These are phyloP conservation scores for Yponomeuta plumbellus DNA, from an alignment of 2,888 invertebrate species.

Conservation along the genomic window DNA sequence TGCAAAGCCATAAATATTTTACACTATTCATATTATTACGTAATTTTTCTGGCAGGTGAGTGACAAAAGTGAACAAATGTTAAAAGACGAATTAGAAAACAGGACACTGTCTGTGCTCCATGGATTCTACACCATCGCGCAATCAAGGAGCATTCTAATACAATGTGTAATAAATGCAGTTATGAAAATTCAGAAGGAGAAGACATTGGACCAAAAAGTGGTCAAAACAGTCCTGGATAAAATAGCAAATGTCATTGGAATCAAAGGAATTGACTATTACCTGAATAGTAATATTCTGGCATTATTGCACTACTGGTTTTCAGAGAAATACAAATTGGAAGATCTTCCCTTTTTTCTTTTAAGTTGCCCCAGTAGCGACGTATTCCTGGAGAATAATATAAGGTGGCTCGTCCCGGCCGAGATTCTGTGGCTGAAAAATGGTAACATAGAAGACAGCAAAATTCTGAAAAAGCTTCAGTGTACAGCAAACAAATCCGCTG, in stretches of 20 bases:
- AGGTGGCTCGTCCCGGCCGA: conserved; percentile 66
- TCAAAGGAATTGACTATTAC: conserved; percentile 43
- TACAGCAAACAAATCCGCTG: conserved; percentile 31
- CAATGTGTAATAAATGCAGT: conserved; percentile 72
- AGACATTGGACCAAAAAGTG: conserved; percentile 57
- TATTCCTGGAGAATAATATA: conserved; percentile 60
- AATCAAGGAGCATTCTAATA: conserved; percentile 65
- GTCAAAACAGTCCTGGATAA: conserved; percentile 62
- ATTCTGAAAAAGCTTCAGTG: conserved; percentile 36
- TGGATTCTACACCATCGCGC: conserved; percentile 69
- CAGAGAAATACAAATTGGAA: conserved; percentile 44
- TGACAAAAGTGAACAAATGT: conserved; percentile 49
- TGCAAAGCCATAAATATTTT: conserved; percentile 20
- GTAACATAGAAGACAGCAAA: conserved; percentile 42
- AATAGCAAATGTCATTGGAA: conserved; percentile 41
- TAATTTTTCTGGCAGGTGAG: conserved; percentile 21
- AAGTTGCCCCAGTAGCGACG: conserved; percentile 43
- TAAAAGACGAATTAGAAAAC: conserved; percentile 76
- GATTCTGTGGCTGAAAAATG: conserved; percentile 52
- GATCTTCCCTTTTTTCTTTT: conserved; percentile 62
- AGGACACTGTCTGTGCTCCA: conserved; percentile 77
- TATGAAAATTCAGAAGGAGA: conserved; percentile 69
- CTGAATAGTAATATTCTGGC: conserved; percentile 62
- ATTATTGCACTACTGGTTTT: conserved; percentile 69
- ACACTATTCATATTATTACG: conserved; percentile 34